phyloP scores from a whole-genome alignment of 2,797 vertebrate species.

The Petrocephalus schoutedeni region DNA sequence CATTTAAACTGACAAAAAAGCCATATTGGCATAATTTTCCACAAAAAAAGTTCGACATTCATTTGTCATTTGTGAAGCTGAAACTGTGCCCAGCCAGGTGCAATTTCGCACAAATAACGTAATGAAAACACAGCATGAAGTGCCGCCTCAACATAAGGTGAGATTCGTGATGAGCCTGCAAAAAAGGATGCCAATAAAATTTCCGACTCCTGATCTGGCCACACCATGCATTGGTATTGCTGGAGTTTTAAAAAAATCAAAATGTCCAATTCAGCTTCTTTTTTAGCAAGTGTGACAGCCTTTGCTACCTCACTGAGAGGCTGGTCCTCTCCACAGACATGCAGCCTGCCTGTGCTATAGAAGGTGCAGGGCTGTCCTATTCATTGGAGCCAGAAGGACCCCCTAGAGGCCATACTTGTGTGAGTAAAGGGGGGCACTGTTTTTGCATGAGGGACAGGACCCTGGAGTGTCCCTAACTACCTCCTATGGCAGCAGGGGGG shows the following conservation, averaged over 20 bases:
- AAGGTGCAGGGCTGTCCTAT: background rate
- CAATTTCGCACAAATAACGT: background rate
- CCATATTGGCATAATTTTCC: constrained; percentile 3
- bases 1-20: background rate
- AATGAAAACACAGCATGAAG: background rate
- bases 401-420: background rate
- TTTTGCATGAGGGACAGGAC: background rate
- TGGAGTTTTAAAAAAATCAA: background rate
- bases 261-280: background rate
- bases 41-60: background rate
- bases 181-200: background rate
- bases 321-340: background rate
- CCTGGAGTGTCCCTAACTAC: background rate
- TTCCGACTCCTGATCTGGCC: background rate
- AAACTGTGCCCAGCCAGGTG: background rate
- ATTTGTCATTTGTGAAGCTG: background rate
- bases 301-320: constrained; percentile 4
- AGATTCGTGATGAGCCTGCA: background rate
- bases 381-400: background rate
- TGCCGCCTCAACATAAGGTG: background rate
- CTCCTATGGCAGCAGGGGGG: background rate
- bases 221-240: background rate
- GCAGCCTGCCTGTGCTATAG: background rate
- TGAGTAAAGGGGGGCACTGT: background rate
- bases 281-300: background rate